A percentile compares a stretch with the other conserved stretches of the same genome.
phyloP scores from a whole-genome alignment of 2,113 vertebrate genomes.

The Thomomys bottae region DNA sequence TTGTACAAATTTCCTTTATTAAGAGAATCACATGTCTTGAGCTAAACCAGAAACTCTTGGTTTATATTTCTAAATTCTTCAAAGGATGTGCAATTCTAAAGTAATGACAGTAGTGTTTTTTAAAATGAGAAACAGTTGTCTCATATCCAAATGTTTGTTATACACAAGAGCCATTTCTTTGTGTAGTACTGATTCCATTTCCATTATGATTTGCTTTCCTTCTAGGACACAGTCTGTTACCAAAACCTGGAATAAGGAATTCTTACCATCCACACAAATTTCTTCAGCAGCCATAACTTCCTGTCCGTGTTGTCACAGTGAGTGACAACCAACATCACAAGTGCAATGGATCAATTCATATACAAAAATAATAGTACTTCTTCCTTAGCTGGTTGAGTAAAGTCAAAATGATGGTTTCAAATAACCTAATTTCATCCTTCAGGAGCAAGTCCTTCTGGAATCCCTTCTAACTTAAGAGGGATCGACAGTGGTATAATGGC shows the following conservation, averaged over 20 bases:
- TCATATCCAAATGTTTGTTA: constrained; percentile 40
- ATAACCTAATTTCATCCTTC: constrained; percentile 84
- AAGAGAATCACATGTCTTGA: constrained; percentile 43
- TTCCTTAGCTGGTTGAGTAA: constrained; percentile 80
- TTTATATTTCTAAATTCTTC: constrained; percentile 68
- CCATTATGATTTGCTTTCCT: not conserved
- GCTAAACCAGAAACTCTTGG: constrained; percentile 14
- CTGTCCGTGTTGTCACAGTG: constrained; percentile 81
- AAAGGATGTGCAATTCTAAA: constrained; percentile 67
- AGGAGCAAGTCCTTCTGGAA: constrained; percentile 76
- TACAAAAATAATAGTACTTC: constrained; percentile 83
- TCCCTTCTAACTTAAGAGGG: constrained; percentile 72
- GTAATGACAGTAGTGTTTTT: constrained; percentile 55
- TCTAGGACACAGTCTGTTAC: constrained; percentile 40
- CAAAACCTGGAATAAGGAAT: constrained; percentile 63
- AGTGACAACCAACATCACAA: constrained; percentile 83
- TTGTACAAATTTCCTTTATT: constrained; percentile 31
- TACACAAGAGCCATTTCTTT: constrained; percentile 57
- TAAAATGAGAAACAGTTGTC: constrained; percentile 63
- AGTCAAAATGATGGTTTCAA: constrained; percentile 85
- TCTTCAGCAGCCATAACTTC: constrained; percentile 76
- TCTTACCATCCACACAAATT: constrained; percentile 72
- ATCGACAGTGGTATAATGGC: constrained; percentile 29
- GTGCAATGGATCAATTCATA: constrained; percentile 77
- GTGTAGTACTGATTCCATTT: constrained; percentile 45